These are phyloP conservation scores for Otocyon megalotis DNA, from an alignment of 2,113 vertebrate genomes.

Conservation along the genomic window DNA sequence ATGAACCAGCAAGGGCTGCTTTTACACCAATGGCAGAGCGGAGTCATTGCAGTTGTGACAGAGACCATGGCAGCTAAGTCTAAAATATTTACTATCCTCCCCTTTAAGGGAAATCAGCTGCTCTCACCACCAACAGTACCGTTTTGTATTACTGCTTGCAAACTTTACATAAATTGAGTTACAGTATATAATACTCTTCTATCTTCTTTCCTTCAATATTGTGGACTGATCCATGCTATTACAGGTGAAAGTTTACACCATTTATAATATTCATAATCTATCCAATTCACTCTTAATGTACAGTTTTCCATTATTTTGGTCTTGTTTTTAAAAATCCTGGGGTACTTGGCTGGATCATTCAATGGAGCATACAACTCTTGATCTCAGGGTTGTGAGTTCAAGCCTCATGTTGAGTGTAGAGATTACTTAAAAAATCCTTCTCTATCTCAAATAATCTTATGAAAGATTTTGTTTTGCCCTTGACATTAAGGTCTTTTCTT, in stretches of 20 bases:
- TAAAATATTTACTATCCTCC: neutral
- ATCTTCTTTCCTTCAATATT: neutral
- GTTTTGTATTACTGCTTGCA: neutral
- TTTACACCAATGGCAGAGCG: neutral
- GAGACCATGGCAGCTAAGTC: neutral
- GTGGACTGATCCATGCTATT: neutral
- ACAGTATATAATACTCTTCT: neutral
- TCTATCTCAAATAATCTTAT: constrained; percentile 4
- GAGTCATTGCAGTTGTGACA: neutral
- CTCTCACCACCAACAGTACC: neutral
- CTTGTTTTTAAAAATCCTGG: neutral
- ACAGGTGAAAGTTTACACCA: neutral
- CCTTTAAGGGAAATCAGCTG: neutral
- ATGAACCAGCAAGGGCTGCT: neutral
- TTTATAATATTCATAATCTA: neutral
- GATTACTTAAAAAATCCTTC: neutral
- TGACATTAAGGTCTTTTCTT: neutral
- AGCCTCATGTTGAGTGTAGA: neutral
- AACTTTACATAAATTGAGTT: neutral
- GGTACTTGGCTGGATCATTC: neutral
- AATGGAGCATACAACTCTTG: neutral
- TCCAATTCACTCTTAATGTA: neutral
- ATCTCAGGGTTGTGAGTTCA: neutral
- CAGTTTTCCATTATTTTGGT: neutral
- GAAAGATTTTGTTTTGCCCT: neutral